Base-by-base conservation (phyloP, 2,888 invertebrate genomes). In the Patella pellucida region DNA sequence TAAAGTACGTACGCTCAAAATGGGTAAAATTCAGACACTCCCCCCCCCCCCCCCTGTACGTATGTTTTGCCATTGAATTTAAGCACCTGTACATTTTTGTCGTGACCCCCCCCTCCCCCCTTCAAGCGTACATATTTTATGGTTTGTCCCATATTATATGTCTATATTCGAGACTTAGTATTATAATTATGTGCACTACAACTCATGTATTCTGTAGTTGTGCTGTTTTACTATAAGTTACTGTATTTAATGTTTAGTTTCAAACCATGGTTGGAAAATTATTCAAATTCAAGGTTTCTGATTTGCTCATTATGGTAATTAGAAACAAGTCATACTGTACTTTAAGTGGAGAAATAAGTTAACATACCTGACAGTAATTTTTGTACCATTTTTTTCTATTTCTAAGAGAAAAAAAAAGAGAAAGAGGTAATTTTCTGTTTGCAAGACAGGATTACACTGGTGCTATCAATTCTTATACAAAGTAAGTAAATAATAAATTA, bases 391-490 rank as follows among this genome's bases (percentile, higher is more conserved):
- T 56, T n/a, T 76, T 86, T 75, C 76, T 72, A 67, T 69, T 73
- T 79, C 84, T 71, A 85, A 95, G 95, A 16, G 94, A 94, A 84
- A 92, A 93, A 77, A 96, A 96, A 89, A 94, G 96, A 78, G 95
- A 95, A 85, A 93, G 96, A 75, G 98, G 97, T 9, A 97, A 97
- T 91, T 96, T 95, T 93, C 96, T 96, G 95, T 97, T 96, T 89
- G 93, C 94, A 31, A 94, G 97, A 71, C 94, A 94, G 41, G 97
- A 97, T 87, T 94, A 94, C 74, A 94, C 94, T 52, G 92, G 95
- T 31, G 96, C 97, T 1, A 95, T 97, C 76, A 96, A 96, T 86
- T 94, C 96, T 84, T 98, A 98, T 91, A 93, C 95, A 31, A 88
- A 85, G 89, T 89, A 82, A 81, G 86, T 79, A 68, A 16, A 19